Evolutionary conservation across 1,140 invertebrate genomes (phyloP).

Genomic region (Cheumatopsyche charites): DNA sequence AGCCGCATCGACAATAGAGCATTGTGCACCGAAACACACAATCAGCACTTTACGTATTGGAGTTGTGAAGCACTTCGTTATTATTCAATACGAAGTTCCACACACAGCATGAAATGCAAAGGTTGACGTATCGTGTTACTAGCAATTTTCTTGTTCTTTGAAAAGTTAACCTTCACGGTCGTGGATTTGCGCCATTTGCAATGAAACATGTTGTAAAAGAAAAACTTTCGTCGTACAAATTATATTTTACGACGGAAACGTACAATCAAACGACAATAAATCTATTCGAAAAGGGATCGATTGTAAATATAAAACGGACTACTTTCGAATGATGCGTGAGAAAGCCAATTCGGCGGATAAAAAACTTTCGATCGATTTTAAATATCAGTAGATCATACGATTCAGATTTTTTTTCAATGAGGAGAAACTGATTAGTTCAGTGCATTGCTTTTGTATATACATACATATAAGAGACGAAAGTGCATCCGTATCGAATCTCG

Average conservation of each 20-base stretch:
- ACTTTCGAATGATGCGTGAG: too few species aligned
- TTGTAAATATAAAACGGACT: too few species aligned
- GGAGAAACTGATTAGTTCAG: not conserved
- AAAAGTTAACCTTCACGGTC: constrained; percentile 33
- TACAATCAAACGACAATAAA: too few species aligned
- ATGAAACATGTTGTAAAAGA: constrained; percentile 17
- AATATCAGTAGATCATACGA: too few species aligned
- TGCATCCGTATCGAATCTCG: constrained; percentile 29
- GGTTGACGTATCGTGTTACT: constrained; percentile 26
- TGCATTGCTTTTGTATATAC: not conserved
- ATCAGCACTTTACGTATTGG: not conserved
- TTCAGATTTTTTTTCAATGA: too few species aligned
- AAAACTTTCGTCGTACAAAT: too few species aligned
- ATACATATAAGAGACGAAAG: not conserved
- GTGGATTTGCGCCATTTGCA: constrained; percentile 9
- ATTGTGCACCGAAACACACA: constrained; percentile 8
- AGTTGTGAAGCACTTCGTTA: constrained; percentile 4
- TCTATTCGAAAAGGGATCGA: too few species aligned
- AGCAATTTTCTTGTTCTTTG: constrained; percentile 18
- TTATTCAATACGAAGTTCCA: constrained; percentile 15
- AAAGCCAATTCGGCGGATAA: not conserved
- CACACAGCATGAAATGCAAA: constrained; percentile 13
- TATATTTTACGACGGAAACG: too few species aligned
- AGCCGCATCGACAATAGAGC: not conserved
- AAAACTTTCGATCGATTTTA: not conserved